Evolutionary conservation across 2,888 invertebrate genomes (phyloP), one percentile per base, ranked within the genome.

Genomic region (Machimus rusticus): DNA sequence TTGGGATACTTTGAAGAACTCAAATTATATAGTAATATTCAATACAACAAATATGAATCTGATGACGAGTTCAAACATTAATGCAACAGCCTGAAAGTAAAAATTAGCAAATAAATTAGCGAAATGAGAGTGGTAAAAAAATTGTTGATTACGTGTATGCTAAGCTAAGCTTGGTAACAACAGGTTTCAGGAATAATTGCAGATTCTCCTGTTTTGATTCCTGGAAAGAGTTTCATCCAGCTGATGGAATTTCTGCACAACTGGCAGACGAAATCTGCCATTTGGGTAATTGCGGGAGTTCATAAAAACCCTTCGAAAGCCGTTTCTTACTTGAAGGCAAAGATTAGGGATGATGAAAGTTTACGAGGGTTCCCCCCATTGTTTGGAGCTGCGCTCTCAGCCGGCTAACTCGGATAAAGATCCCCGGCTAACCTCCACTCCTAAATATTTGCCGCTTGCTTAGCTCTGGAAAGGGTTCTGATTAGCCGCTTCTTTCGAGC

Each of bases 241-340:
- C 23, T 23, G 66, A 8, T 28, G 9, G 19, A 51, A 14, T 23
- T 23, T 66, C 12, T 19, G 23, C 12, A 66, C 12, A 28, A 28
- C 66, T 66, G 23, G 23, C 28, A 19, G 66, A 66, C 66, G 8
- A 23, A 19, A 66, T 23, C 66, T 66, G 5, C 66, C 66, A 66
- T 66, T 66, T 66, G 23, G 66, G 66, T 66, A 66, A 66, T 66
- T 66, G 66, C 66, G 23, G 12, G 37, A 37, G 43, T 43, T 78
- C 78, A 78, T 78, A 78, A 78, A 78, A 78, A 19, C 37, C 23
- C 78, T 19, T 78, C 78, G 43, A 78, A 39, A 78, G 16, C 46
- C 78, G n/a, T n/a, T 14, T 66, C 66, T 23, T 66, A 28, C 43
- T 39, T 14, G n/a, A 19, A 39, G 78, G 37, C 43, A 78, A 78